Percentiles rank a stretch among this genome's conserved stretches.
Evolutionary conservation across 1,140 invertebrate species (phyloP).

Genomic region (Cecropterus lyciades): DNA sequence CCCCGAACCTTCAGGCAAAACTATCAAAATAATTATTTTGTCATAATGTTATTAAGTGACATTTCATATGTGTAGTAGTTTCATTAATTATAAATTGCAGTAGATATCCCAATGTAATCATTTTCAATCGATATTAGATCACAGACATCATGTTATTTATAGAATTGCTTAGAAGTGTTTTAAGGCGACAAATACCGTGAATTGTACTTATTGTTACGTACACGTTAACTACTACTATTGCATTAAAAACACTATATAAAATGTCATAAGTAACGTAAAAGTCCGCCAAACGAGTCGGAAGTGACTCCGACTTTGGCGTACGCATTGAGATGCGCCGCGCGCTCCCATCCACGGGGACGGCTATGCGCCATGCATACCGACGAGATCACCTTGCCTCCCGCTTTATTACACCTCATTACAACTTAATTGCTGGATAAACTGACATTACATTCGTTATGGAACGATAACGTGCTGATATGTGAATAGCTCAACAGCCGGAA

Average conservation of each 20-base stretch:
- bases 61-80: no score
- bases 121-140: no score
- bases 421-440: conserved; percentile 35
- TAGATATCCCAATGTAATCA: no score
- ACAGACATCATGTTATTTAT: no score
- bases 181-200: no score
- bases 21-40: no score
- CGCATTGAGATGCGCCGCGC: conserved; percentile 20
- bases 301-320: conserved; percentile 6
- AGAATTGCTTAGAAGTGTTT: no score
- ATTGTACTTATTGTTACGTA: no score
- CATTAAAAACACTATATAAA: background rate
- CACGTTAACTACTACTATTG: no score
- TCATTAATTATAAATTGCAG: no score
- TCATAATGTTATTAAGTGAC: no score
- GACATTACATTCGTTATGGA: conserved; percentile 24
- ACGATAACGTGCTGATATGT: conserved; percentile 10
- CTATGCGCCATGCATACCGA: conserved; percentile 41
- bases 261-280: background rate
- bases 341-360: conserved; percentile 37
- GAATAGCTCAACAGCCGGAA: conserved; percentile 13
- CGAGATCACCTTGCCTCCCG: conserved; percentile 39
- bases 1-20: no score
- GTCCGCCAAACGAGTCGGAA: conserved; percentile 22
- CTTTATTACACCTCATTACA: conserved; percentile 29